Evolutionary conservation across 2,888 invertebrate species (phyloP), one percentile per base, ranked within the genome.

Genomic region (Celastrina argiolus): DNA sequence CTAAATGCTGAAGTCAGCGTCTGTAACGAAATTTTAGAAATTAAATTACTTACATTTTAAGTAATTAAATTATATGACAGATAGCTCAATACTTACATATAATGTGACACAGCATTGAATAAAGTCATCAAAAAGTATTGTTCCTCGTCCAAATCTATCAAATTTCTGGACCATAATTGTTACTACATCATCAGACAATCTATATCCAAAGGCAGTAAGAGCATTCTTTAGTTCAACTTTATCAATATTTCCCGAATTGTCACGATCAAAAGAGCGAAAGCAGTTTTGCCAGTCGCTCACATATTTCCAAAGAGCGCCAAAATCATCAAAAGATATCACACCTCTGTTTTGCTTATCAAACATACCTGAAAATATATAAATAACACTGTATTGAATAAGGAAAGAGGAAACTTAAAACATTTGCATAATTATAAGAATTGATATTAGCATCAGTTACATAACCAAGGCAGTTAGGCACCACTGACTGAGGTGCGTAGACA

Each of bases 281-380:
- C 98, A 98, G 78, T 94, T 95, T 81, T 99, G 98, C 99, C 99
- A 99, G 78, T 99, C 99, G 6, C 97, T 97, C 0, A 99, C 97
- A 85, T 99, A 99, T 82, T 98, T 98, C 99, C 99, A 99, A 0
- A 99, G 88, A 0, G 97, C 96, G 63, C 97, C 96, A 87, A 99
- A 99, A 84, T 99, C 98, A 77, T 98, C 96, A 85, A 99, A 99
- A 75, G 94, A 96, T 66, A 99, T 97, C 1, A 95, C 96, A 7
- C 98, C 99, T 76, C 94, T 93, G 77, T 95, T 96, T 77, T 97
- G 95, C 72, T 95, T 94, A 83, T 99, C 99, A 92, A 98, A 99
- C 98, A 99, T 96, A 75, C 96, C 96, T 94, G 88, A 73, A 88
- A 93, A 84, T n/a, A 71, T 28, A 6, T 51, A 22, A 22, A 14